Base-by-base conservation (phyloP, 2,113 vertebrate species). In the Strix uralensis region DNA sequence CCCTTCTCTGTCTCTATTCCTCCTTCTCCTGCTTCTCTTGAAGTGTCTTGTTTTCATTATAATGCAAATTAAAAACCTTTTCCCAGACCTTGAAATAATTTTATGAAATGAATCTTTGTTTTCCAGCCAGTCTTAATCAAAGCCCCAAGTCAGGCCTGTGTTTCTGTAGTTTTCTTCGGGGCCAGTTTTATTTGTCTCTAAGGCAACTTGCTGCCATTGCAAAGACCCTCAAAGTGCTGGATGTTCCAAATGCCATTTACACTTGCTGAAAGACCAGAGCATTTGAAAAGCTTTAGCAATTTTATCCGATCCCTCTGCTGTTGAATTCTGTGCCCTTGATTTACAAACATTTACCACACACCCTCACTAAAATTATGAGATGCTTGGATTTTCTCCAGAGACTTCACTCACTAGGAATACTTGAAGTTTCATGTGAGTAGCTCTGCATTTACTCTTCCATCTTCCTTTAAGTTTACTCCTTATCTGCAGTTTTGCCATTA, bases 71-170 rank as follows among this genome's bases (percentile, higher is more conserved):
- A 61, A 61, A 72, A 82, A 42, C 4, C 4, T 54, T 77, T 95
- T 90, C 29, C 42, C 84, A 72, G 52, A 52, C 74, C 40, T 52
- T 67, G 63, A 59, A 84, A 67, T 52, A 40, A 80, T 40, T 92
- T 82, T 73, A n/a, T 63, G 25, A 93, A 82, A 87, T 18, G 34
- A 62, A 73, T 94, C 81, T 87, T 69, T 92, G 85, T 65, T 95
- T 94, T 72, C 58, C 66, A 88, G 74, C 13, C 57, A 36, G 44
- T 65, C 66, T 69, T 34, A 44, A 87, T 54, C 54, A 92, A 90
- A 88, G n/a, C 21, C 40, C 34, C 15, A 10, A 80, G 38, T 30
- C 51, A 34, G 49, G 58, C 52, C 49, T 91, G 27, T 38, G 80
- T 72, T 82, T 86, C 74, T 81, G 42, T 34, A 17, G n/a, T 57